Evolutionary conservation across 2,797 vertebrate genomes (phyloP), one percentile per base, ranked within the genome.

Genomic region (Remorina albescens): DNA sequence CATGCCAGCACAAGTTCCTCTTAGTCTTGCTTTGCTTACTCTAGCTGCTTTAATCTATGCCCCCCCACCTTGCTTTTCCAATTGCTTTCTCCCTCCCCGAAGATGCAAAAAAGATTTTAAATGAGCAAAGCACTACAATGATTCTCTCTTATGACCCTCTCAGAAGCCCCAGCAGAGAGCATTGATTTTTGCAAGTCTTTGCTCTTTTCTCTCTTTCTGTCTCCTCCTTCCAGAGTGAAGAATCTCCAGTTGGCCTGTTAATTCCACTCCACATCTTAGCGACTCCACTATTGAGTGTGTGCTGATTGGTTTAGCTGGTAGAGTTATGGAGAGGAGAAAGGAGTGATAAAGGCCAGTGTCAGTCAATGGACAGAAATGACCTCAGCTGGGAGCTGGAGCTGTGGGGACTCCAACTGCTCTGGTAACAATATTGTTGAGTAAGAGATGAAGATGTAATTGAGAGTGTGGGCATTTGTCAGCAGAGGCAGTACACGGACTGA

Each of bases 301-400:
- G 75, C 81, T 91, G 91, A 92, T 92, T 93, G 89, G 89, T 91
- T 93, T 87, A 90, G 85, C 71, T 83, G 75, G 76, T 70, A 78
- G 87, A 84, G 47, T 70, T 34, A 15, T 41, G 46, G 19, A 46
- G 50, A 47, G 26, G 49, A 42, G 57, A 58, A 39, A 41, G 54
- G 51, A 26, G 49, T 68, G 64, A 77, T 72, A 81, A 81, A 74
- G 26, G 58, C 63, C 56, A 80, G 49, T 54, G 56, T 71, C 68
- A 82, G 67, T 86, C 80, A 71, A 79, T 72, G 56, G n/a, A 26
- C 10, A 66, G 36, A 56, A 77, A 80, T 71, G 59, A 83, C 69
- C 57, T 56, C 30, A 75, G 59, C 42, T 71, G 37, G 49, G 39
- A 67, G 26, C 10, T 44, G 32, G 25, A 62, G 25, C 30, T 62